A percentile compares a stretch with the other conserved stretches of the same genome.
phyloP scores from a whole-genome alignment of 2,888 invertebrate genomes.

The Cerceris ruficornis region DNA sequence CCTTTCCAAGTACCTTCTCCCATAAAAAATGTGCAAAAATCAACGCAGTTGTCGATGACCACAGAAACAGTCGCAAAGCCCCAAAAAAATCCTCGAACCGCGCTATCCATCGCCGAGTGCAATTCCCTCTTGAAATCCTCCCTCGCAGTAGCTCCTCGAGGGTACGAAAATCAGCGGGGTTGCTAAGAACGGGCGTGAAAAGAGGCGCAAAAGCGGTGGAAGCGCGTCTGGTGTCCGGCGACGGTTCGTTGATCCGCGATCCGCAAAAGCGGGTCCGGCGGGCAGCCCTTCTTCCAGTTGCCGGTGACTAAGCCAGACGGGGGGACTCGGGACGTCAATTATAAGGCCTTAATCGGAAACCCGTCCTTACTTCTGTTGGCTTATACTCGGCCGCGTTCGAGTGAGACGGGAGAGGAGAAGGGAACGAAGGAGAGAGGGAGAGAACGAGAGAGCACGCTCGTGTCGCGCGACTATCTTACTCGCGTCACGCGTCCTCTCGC shows the following conservation, averaged over 20 bases:
- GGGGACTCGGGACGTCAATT: slow-evolving; percentile 78
- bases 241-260: slow-evolving; percentile 76
- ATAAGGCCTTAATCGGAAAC: slow-evolving; percentile 81
- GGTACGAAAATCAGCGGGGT: background rate
- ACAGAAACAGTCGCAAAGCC: no score
- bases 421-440: slow-evolving; percentile 30
- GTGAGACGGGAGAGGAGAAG: slow-evolving; percentile 38
- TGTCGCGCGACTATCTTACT: slow-evolving; percentile 20
- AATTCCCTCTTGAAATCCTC: no score
- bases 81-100: no score
- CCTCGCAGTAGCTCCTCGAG: background rate
- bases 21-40: no score
- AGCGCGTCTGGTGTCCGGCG: slow-evolving; percentile 59
- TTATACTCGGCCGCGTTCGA: slow-evolving; percentile 68
- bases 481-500: slow-evolving; percentile 4
- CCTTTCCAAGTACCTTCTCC: no score
- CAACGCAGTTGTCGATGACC: no score
- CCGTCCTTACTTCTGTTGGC: slow-evolving; percentile 80
- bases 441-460: slow-evolving; percentile 53
- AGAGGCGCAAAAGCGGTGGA: slow-evolving; percentile 44
- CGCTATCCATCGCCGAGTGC: no score
- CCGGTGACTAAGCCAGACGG: slow-evolving; percentile 76
- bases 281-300: slow-evolving; percentile 71
- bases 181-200: slow-evolving; percentile 37
- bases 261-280: slow-evolving; percentile 70